A percentile compares a stretch with the other conserved stretches of the same genome.
Conservation (phyloP, 2,113 vertebrate genomes). For the Noturus placidus region DNA sequence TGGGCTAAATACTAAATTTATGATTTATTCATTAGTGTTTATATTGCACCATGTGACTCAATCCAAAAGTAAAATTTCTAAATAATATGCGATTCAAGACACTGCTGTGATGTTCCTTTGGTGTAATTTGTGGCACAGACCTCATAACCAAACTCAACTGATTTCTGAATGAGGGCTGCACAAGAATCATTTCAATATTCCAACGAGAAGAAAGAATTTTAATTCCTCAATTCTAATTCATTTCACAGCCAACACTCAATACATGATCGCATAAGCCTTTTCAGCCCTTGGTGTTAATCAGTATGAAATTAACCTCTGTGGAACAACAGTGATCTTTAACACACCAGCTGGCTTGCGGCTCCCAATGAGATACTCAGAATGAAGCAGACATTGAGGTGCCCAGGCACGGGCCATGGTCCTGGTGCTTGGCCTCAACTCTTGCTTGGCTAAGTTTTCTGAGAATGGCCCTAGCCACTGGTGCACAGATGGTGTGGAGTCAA, state of each 20-base stretch:
- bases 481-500: slow-evolving; percentile 42
- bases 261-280: neutral
- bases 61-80: neutral
- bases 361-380: slow-evolving; percentile 60
- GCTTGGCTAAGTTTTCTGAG: slow-evolving; percentile 30
- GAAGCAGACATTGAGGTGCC: slow-evolving; percentile 42
- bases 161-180: neutral
- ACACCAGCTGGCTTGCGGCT: slow-evolving; percentile 63
- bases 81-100: neutral
- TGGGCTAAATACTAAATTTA: neutral
- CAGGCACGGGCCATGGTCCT: slow-evolving; percentile 45
- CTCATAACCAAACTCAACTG: neutral
- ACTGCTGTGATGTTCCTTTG: neutral
- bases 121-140: neutral
- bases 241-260: slow-evolving; percentile 19
- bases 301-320: slow-evolving; percentile 11
- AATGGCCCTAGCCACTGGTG: neutral
- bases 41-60: neutral
- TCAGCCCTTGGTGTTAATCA: slow-evolving; percentile 9
- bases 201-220: neutral
- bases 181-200: neutral
- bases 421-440: slow-evolving; percentile 60
- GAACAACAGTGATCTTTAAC: slow-evolving; percentile 46
- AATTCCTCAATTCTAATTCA: neutral
- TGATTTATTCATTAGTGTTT: neutral